A percentile compares a stretch with the other conserved stretches of the same genome.
These are phyloP conservation scores for Cybosia mesomella DNA, from an alignment of 2,888 invertebrate genomes.

Conservation along the genomic window DNA sequence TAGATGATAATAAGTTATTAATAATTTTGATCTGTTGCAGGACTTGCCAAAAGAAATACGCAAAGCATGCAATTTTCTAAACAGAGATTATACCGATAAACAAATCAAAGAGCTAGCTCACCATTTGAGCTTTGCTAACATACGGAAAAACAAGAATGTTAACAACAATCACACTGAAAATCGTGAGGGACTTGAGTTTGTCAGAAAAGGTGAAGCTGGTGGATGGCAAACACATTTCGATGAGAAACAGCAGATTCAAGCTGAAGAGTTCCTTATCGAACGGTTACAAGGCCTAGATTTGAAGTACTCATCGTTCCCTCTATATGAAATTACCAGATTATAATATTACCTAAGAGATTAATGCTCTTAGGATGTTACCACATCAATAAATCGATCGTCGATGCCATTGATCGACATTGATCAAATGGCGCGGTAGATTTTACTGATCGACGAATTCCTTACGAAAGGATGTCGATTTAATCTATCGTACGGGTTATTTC, in stretches of 20 bases:
- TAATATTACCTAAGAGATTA: constrained; percentile 42
- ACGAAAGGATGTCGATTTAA: not conserved
- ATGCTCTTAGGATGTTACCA: not conserved
- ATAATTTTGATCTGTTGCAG: constrained; percentile 50
- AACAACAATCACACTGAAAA: constrained; percentile 77
- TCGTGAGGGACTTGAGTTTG: constrained; percentile 68
- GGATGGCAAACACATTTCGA: constrained; percentile 78
- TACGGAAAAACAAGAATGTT: constrained; percentile 86
- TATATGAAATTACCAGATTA: constrained; percentile 67
- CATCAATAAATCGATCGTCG: not conserved
- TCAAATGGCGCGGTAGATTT: not conserved
- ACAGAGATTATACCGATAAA: constrained; percentile 71
- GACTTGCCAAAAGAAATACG: constrained; percentile 84
- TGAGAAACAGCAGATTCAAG: constrained; percentile 73
- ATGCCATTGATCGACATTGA: not conserved
- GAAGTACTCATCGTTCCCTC: constrained; percentile 68
- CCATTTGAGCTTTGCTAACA: constrained; percentile 87
- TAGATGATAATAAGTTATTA: no score
- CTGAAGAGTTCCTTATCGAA: constrained; percentile 71
- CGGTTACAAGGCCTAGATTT: constrained; percentile 66
- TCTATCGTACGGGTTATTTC: not conserved
- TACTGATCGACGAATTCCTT: not conserved
- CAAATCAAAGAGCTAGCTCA: constrained; percentile 77
- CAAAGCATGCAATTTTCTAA: constrained; percentile 83
- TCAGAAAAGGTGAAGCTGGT: constrained; percentile 80